Evolutionary conservation across 2,888 invertebrate species (phyloP).

Genomic region (Epinotia brunnichana): DNA sequence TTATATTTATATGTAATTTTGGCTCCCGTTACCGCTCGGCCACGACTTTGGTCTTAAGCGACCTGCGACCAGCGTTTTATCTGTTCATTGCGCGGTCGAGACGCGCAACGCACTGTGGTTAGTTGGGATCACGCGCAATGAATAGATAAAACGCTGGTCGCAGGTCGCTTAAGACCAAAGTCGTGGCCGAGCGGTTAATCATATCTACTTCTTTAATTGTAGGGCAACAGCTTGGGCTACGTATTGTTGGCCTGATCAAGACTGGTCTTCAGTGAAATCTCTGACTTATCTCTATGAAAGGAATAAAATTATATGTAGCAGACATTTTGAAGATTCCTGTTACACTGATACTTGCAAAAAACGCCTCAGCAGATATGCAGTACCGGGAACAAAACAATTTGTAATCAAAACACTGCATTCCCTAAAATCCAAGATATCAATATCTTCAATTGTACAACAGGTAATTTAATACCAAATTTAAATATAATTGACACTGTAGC

Average conservation of each 20-base stretch:
- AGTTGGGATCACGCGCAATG: too few relatives aligned
- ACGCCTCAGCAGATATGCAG: conserved; percentile 5
- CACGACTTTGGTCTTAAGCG: too few relatives aligned
- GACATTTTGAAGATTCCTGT: conserved; percentile 23
- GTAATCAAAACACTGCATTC: not conserved
- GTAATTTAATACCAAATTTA: not conserved
- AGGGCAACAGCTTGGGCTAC: conserved; percentile 6
- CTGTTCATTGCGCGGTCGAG: too few relatives aligned
- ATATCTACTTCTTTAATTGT: not conserved
- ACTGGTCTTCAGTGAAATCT: conserved; percentile 17
- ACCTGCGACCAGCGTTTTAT: too few relatives aligned
- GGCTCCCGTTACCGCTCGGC: not conserved
- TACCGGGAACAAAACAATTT: not conserved
- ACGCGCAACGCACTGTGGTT: too few relatives aligned
- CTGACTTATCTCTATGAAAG: not conserved
- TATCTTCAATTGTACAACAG: conserved; percentile 7
- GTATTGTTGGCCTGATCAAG: conserved; percentile 10
- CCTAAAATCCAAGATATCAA: conserved; percentile 6
- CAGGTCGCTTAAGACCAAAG: too few relatives aligned
- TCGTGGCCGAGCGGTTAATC: too few relatives aligned
- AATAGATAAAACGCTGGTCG: too few relatives aligned
- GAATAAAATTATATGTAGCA: conserved; percentile 8
- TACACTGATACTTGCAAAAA: conserved; percentile 11
- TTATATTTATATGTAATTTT: not conserved
- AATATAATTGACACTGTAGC: too few relatives aligned